Percentiles rank a stretch among this genome's conserved stretches.
phyloP scores from a whole-genome alignment of 2,797 vertebrate species.

The Huso huso region DNA sequence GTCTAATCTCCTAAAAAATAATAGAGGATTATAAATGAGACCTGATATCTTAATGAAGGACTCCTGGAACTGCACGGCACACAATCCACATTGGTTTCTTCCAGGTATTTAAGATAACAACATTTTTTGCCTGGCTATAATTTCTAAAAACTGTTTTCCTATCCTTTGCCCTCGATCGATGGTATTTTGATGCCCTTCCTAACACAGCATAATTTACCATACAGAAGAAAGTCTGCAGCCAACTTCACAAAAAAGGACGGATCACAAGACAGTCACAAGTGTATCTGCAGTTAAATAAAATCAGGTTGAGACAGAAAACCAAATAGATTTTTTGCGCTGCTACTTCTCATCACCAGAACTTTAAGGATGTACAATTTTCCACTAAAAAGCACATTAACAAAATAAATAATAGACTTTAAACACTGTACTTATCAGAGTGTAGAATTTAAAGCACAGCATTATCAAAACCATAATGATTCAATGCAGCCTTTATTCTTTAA shows the following conservation, averaged over 20 bases:
- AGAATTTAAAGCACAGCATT: too few relatives aligned
- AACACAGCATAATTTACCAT: background rate
- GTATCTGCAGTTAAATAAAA: background rate
- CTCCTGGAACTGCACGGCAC: background rate
- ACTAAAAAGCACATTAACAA: too few relatives aligned
- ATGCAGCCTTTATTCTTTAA: too few relatives aligned
- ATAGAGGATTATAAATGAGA: slow-evolving; percentile 7
- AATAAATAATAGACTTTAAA: too few relatives aligned
- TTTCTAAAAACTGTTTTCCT: too few relatives aligned
- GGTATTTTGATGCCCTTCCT: background rate
- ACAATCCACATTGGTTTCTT: too few relatives aligned
- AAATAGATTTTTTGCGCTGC: too few relatives aligned
- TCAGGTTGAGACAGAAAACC: background rate
- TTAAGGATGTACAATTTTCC: too few relatives aligned
- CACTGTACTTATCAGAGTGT: too few relatives aligned
- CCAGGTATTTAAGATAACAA: background rate
- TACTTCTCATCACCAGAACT: too few relatives aligned
- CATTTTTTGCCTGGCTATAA: background rate
- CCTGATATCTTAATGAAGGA: background rate
- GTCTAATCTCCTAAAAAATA: background rate
- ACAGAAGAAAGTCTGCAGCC: background rate
- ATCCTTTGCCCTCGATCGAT: too few relatives aligned
- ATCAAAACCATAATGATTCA: too few relatives aligned
- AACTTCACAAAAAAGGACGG: background rate
- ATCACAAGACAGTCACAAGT: background rate